Conservation (phyloP, 1,140 invertebrate species). For the Microplitis demolitor region DNA sequence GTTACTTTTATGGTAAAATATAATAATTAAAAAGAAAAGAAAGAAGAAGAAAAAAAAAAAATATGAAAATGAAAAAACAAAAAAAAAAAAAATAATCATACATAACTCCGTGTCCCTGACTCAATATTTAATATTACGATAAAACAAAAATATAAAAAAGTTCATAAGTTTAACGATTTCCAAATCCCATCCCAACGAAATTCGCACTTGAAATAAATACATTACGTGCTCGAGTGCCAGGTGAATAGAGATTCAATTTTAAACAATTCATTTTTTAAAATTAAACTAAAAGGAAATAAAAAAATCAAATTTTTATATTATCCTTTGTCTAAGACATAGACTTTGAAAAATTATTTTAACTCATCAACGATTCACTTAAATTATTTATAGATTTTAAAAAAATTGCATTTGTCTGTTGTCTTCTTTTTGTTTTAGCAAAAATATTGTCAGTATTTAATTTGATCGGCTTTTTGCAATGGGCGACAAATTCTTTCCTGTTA, state of each 20-base stretch:
- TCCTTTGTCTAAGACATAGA: not conserved
- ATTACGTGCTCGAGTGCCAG: not conserved
- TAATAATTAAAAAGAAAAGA: conserved; percentile 10
- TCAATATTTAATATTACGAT: conserved; percentile 53
- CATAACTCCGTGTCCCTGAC: conserved; percentile 51
- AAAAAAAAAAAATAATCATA: conserved; percentile 35
- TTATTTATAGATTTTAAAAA: no score
- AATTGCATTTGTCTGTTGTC: no score
- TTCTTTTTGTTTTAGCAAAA: no score
- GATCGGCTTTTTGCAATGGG: no score
- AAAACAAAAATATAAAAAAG: conserved; percentile 25
- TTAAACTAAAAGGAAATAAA: not conserved
- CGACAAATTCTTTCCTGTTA: not conserved
- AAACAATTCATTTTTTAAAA: not conserved
- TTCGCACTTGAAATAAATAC: conserved; percentile 1
- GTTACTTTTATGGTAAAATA: conserved; percentile 21
- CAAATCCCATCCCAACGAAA: conserved; percentile 17
- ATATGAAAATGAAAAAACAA: conserved; percentile 5
- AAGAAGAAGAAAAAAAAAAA: conserved; percentile 15
- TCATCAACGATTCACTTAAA: no score
- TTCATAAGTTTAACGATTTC: conserved; percentile 40
- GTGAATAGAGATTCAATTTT: not conserved
- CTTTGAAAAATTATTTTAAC: no score
- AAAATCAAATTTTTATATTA: not conserved
- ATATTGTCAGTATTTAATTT: no score